These are phyloP conservation scores for Eristalis pertinax DNA, from an alignment of 2,888 invertebrate genomes.

Conservation along the genomic window DNA sequence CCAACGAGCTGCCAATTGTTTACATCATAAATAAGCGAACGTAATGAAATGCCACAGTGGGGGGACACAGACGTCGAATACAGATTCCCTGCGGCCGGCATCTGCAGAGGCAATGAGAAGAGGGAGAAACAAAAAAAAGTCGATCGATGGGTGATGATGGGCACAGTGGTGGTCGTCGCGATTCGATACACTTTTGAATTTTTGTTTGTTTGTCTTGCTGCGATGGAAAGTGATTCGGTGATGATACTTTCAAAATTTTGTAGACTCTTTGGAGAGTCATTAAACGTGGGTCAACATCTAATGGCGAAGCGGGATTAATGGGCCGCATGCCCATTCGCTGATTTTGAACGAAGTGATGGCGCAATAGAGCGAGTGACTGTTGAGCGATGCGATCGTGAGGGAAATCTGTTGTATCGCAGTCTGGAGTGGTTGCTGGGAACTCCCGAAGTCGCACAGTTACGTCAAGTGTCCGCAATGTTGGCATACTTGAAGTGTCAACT, in stretches of 20 bases:
- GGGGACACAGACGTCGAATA: slow-evolving; percentile 22
- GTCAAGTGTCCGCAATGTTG: no score
- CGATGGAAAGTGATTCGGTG: neutral
- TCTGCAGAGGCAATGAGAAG: neutral
- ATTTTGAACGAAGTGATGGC: neutral
- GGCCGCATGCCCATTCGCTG: neutral
- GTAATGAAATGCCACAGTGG: slow-evolving; percentile 47
- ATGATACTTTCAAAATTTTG: neutral
- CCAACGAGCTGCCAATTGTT: slow-evolving; percentile 66
- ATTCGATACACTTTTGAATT: slow-evolving; percentile 6
- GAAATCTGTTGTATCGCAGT: no score
- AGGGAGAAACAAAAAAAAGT: no score
- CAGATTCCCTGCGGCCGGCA: slow-evolving; percentile 21
- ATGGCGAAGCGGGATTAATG: neutral
- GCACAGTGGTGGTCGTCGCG: neutral
- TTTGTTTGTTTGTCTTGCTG: neutral
- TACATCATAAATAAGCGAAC: slow-evolving; percentile 67
- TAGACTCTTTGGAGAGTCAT: neutral
- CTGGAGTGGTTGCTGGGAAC: no score
- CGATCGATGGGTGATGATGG: neutral
- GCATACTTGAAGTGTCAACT: no score
- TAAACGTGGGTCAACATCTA: neutral
- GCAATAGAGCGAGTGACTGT: neutral
- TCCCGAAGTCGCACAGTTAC: no score
- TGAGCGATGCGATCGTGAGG: no score